Evolutionary conservation across 2,797 vertebrate species (phyloP).

Genomic region (Vespertilio murinus): DNA sequence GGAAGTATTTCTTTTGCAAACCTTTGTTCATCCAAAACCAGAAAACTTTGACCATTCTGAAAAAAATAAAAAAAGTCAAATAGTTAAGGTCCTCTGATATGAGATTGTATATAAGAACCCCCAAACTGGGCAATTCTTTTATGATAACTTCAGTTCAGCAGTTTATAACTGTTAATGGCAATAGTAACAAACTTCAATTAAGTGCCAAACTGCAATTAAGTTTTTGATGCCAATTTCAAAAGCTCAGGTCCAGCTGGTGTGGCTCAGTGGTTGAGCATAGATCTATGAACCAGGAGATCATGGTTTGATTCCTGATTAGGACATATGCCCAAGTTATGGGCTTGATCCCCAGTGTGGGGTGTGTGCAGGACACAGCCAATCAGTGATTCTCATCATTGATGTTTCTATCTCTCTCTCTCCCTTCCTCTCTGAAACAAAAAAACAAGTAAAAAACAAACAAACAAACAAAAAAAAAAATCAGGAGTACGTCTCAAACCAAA

Average conservation of each 20-base stretch:
- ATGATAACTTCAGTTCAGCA: background rate
- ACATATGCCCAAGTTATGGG: too few species aligned
- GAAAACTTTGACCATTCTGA: constrained; percentile 97
- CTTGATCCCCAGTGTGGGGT: too few species aligned
- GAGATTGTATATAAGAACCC: background rate
- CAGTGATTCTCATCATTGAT: too few species aligned
- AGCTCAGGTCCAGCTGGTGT: background rate
- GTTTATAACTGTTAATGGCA: constrained; percentile 4
- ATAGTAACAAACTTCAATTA: background rate
- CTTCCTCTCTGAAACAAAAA: too few species aligned
- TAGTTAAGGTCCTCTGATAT: constrained; percentile 15
- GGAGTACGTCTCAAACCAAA: background rate
- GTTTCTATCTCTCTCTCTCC: too few species aligned
- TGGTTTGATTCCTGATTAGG: too few species aligned
- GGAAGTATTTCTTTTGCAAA: constrained; percentile 98
- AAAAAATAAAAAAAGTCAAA: constrained; percentile 63
- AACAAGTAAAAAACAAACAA: too few species aligned
- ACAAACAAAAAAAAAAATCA: background rate
- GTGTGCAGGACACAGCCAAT: too few species aligned
- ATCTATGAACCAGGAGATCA: too few species aligned
- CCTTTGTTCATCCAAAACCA: constrained; percentile 95
- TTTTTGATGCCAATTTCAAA: constrained; percentile 26
- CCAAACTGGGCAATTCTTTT: background rate
- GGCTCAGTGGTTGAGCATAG: too few species aligned
- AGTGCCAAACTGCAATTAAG: background rate